These are phyloP conservation scores for Rachycentron canadum DNA, from an alignment of 2,797 vertebrate genomes.

Conservation along the genomic window DNA sequence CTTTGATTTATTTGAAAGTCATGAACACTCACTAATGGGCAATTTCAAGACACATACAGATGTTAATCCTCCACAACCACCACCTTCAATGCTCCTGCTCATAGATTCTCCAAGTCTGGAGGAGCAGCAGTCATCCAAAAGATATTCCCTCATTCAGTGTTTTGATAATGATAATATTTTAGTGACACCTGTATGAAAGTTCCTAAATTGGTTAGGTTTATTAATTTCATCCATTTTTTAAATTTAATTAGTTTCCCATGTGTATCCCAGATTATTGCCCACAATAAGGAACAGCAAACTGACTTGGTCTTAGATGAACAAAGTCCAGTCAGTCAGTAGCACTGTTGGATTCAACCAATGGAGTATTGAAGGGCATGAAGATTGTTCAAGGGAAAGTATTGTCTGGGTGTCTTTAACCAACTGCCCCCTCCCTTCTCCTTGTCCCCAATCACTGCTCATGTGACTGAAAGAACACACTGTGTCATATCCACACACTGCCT, in stretches of 20 bases:
- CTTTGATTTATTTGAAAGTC: not conserved
- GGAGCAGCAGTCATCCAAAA: not conserved
- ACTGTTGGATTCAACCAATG: not conserved
- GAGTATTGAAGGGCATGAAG: not conserved
- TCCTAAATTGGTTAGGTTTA: no score
- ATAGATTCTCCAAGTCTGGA: not conserved
- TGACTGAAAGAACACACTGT: not conserved
- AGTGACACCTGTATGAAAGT: no score
- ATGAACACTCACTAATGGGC: not conserved
- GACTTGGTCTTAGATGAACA: not conserved
- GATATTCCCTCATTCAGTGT: not conserved
- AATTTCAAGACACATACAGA: not conserved
- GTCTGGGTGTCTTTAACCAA: not conserved
- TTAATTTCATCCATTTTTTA: not conserved
- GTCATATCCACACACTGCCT: constrained; percentile 7
- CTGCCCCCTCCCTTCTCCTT: not conserved
- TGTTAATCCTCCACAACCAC: not conserved
- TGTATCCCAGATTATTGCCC: not conserved
- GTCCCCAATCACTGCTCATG: not conserved
- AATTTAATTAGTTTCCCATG: not conserved
- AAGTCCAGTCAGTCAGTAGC: not conserved
- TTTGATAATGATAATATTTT: not conserved
- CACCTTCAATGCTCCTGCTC: not conserved
- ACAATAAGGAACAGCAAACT: not conserved
- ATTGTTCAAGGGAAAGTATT: not conserved